Conservation (phyloP, 1,140 invertebrate species). For the Parapsyche elsis region DNA sequence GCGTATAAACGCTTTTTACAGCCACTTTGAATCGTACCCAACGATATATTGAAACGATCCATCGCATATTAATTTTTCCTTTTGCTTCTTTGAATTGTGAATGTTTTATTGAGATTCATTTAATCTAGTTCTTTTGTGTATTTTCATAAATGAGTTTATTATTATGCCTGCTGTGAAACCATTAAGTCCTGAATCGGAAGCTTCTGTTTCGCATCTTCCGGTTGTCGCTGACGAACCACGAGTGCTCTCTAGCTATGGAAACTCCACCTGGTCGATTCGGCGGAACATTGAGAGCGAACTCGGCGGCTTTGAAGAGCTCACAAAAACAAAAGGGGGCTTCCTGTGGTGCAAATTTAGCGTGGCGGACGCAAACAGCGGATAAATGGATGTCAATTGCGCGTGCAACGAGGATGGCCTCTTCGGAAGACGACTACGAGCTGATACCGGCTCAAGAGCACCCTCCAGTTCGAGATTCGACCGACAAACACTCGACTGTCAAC, state of each 20-base stretch:
- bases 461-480: slow-evolving; percentile 6
- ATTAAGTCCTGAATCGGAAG: too few species aligned
- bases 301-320: slow-evolving; percentile 5
- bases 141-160: too few species aligned
- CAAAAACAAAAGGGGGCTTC: slow-evolving; percentile 37
- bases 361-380: slow-evolving; percentile 39
- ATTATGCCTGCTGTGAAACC: too few species aligned
- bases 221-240: neutral
- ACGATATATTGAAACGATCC: too few species aligned
- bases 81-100: too few species aligned
- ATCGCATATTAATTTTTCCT: too few species aligned
- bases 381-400: slow-evolving; percentile 44
- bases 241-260: neutral
- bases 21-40: too few species aligned
- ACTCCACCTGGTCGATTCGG: neutral
- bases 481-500: slow-evolving; percentile 9
- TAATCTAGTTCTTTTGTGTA: too few species aligned
- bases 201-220: neutral
- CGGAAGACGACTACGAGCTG: neutral
- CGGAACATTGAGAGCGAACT: neutral
- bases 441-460: neutral
- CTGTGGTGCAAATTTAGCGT: slow-evolving; percentile 40
- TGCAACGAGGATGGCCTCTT: slow-evolving; percentile 31
- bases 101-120: too few species aligned
- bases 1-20: too few species aligned